Evolutionary conservation across 1,140 invertebrate species (phyloP).

Genomic region (Heliothis subflexa): DNA sequence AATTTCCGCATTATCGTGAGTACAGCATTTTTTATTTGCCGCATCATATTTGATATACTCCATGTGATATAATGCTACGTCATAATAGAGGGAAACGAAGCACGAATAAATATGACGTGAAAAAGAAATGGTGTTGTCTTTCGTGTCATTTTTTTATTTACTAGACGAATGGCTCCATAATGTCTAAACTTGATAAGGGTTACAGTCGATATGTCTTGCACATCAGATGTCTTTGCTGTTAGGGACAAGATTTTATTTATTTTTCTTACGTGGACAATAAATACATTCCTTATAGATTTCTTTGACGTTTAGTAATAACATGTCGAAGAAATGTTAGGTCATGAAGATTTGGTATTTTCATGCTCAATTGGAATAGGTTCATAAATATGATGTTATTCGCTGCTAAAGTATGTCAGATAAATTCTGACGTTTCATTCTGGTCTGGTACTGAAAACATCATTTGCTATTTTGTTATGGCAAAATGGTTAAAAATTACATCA

Average conservation of each 20-base stretch:
- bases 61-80: conserved; percentile 3
- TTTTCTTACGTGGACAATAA: conserved; percentile 21
- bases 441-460: too few relatives aligned
- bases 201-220: conserved; percentile 62
- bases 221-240: conserved; percentile 56
- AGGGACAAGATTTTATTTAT: conserved; percentile 58
- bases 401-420: too few relatives aligned
- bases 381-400: too few relatives aligned
- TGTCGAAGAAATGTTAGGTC: background rate
- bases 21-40: conserved; percentile 5
- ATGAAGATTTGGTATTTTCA: background rate
- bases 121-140: conserved; percentile 34
- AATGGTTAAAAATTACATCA: too few relatives aligned
- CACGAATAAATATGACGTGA: conserved; percentile 28
- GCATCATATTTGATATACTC: conserved; percentile 4
- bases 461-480: too few relatives aligned
- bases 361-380: too few relatives aligned
- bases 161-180: conserved; percentile 60
- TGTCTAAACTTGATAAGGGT: conserved; percentile 74
- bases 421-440: too few relatives aligned
- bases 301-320: conserved; percentile 6
- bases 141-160: conserved; percentile 52
- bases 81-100: conserved; percentile 32
- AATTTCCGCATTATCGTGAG: background rate
- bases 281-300: background rate